Evolutionary conservation across 2,113 vertebrate genomes (phyloP), one percentile per base, ranked within the genome.

Genomic region (Lepus europaeus): DNA sequence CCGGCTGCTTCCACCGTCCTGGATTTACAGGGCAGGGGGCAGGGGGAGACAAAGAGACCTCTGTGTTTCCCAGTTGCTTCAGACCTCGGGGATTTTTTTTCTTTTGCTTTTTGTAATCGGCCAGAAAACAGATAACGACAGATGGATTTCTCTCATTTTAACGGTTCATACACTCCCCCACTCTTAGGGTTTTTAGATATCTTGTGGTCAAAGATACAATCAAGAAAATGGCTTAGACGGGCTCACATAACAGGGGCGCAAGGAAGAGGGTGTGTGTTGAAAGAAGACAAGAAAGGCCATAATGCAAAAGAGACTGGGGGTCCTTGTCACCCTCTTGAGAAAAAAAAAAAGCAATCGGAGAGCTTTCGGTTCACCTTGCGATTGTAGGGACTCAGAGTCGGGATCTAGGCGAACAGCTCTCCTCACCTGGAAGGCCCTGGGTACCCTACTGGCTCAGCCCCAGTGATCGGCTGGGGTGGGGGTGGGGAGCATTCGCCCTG

Each of bases 1-100:
- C 68, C 82, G 31, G 80, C 96, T 97, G 96, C 96, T 96, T 91
- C 19, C 45, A 70, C 81, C 90, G 59, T 81, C 93, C 93, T 86
- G 96, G 97, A 90, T 97, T 97, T 98, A 96, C 25, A 78, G 72
- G 88, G 53, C 53, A 92, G 72, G 53, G 59, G n/a, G 9, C 51
- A 16, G 39, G 29, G 39, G 45, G 45, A 45, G 6, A 45, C 45
- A 45, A 97, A n/a, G 31, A 88, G 61, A 20, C 87, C 93, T 97
- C 85, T 63, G 74, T 87, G 89, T 89, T 95, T 92, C 94, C 87
- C n/a, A 86, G 89, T 92, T 92, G 23, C 68, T 97, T 96, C 56
- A 45, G 45, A 45, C 45, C 90, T 95, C 82, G 2, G 64, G 88
- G 68, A 11, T 93, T 70, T 95, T 89, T 77, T 87, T 87, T 70